Evolutionary conservation across 2,888 invertebrate genomes (phyloP), one percentile per base, ranked within the genome.

Genomic region (Hylaea fasciaria): DNA sequence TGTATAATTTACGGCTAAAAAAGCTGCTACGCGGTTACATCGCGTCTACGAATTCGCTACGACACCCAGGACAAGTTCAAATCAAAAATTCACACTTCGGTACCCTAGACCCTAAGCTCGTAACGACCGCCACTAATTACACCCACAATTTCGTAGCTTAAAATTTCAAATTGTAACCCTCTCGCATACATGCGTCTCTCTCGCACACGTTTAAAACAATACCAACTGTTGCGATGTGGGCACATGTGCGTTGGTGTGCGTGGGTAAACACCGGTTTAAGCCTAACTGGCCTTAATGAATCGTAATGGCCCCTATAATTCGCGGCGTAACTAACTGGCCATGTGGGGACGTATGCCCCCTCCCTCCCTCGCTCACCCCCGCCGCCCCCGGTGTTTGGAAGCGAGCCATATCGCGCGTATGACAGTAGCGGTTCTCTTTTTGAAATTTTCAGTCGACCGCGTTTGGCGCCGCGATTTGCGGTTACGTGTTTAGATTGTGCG

Each of bases 261-360:
- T 91, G 87, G 77, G 92, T 89, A 93, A 92, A 93, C 91, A 92
- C 91, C 90, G 87, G 90, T 91, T 92, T 91, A 92, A 92, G 92
- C 93, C 92, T 93, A 93, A 93, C 93, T 91, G 93, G 92, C 92
- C 91, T 92, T 93, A 93, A 93, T 93, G 93, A 93, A 93, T 93
- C 92, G 93, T 93, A 92, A 93, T 92, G 92, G 92, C 91, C 92
- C 91, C 92, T 92, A 92, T 92, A 92, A 92, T 92, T 92, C 92
- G 92, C 91, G 91, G 92, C 92, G 92, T 92, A 93, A 92, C 92
- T 92, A 92, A 93, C 92, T 91, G 91, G 87, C 90, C 91, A 85
- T 90, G 88, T 87, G 91, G 90, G 90, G 89, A 81, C 83, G 75
- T 67, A 62, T 51, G 35, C 62, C 68, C 28, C 71, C 49, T 65